A percentile compares a stretch with the other conserved stretches of the same genome.
These are phyloP conservation scores for Seriola aureovittata DNA, from an alignment of 2,113 vertebrate genomes.

Conservation along the genomic window DNA sequence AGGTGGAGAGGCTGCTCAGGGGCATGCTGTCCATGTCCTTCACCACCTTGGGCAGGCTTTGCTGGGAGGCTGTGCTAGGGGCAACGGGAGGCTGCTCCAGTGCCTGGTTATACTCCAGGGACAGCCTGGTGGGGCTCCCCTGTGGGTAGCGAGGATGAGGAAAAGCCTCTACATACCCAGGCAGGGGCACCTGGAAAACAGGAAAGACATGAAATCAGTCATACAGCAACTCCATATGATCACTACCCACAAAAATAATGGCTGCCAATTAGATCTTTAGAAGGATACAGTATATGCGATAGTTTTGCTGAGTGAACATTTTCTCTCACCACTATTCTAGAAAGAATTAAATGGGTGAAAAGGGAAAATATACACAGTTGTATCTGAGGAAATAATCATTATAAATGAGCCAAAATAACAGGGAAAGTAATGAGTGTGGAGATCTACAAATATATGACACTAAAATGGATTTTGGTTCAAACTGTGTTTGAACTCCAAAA, in stretches of 20 bases:
- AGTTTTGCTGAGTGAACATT: conserved; percentile 45
- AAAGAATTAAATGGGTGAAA: conserved; percentile 43
- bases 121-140: conserved; percentile 88
- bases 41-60: conserved; percentile 88
- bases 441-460: conserved; percentile 17
- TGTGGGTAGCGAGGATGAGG: conserved; percentile 93
- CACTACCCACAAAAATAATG: conserved; percentile 18
- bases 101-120: conserved; percentile 91
- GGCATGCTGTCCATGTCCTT: conserved; percentile 86
- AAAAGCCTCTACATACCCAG: conserved; percentile 97
- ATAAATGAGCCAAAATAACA: conserved; percentile 33
- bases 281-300: conserved; percentile 20
- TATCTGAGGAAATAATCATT: conserved; percentile 23
- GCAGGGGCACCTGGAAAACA: conserved; percentile 91
- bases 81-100: conserved; percentile 86
- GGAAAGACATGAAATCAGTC: not conserved
- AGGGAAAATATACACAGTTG: conserved; percentile 40
- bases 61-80: conserved; percentile 87
- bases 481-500: conserved; percentile 54
- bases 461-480: conserved; percentile 56
- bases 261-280: conserved; percentile 14
- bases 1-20: conserved; percentile 95
- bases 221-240: not conserved
- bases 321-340: conserved; percentile 43
- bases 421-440: conserved; percentile 45